These are phyloP conservation scores for Melanocharis versteri DNA, from an alignment of 2,113 vertebrate species.

Conservation along the genomic window DNA sequence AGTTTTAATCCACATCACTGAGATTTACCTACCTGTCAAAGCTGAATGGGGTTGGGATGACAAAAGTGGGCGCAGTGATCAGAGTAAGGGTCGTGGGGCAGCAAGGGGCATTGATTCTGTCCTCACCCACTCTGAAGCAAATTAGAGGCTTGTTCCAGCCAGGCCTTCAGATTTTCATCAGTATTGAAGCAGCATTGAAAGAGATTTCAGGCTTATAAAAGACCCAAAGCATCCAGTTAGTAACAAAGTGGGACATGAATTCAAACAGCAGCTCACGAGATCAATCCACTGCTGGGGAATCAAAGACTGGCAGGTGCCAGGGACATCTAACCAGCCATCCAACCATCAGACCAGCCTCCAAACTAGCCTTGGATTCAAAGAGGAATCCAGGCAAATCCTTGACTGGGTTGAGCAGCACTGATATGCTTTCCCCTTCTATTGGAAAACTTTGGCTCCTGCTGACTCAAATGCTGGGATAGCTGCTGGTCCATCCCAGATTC, in stretches of 20 bases:
- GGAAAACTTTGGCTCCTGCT: neutral
- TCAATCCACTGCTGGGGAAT: neutral
- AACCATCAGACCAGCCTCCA: neutral
- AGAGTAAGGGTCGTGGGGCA: neutral
- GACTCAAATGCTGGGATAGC: neutral
- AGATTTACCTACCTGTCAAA: neutral
- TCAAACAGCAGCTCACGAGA: fast-evolving
- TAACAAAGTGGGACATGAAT: neutral
- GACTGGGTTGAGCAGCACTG: neutral
- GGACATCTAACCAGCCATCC: neutral
- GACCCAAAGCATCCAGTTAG: neutral
- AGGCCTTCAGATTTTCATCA: neutral
- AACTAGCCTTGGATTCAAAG: neutral
- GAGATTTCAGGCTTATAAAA: neutral
- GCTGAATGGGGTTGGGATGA: neutral
- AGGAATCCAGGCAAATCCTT: neutral
- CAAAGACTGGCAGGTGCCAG: neutral
- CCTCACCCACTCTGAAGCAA: neutral
- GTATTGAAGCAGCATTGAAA: neutral
- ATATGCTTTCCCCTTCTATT: fast-evolving
- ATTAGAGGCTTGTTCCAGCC: neutral
- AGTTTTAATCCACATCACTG: neutral
- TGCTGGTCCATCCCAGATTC: neutral
- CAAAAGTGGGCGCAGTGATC: neutral
- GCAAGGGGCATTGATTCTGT: neutral